Evolutionary conservation across 2,797 vertebrate species (phyloP).

Genomic region (Fistularia tabacaria): DNA sequence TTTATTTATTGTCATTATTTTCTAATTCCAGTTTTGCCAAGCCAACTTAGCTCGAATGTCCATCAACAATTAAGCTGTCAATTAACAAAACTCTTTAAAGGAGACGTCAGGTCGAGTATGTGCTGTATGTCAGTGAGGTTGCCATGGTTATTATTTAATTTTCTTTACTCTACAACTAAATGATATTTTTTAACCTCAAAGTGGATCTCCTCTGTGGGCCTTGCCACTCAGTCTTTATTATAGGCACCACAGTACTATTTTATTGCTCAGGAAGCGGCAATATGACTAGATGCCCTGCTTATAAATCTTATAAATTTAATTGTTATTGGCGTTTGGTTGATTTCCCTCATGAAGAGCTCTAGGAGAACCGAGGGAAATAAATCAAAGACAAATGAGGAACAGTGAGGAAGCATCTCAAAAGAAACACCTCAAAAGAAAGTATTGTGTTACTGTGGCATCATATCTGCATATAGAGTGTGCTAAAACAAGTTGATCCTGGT

Average conservation of each 20-base stretch:
- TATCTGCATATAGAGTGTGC: constrained; percentile 10
- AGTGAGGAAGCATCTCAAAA: constrained; percentile 27
- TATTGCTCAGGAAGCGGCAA: constrained; percentile 40
- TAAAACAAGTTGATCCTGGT: constrained; percentile 2
- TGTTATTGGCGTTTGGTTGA: constrained; percentile 50
- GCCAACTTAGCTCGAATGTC: constrained; percentile 29
- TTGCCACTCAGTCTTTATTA: constrained; percentile 28
- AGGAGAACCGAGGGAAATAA: constrained; percentile 54
- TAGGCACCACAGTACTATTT: constrained; percentile 28
- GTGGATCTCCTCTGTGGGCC: constrained; percentile 17
- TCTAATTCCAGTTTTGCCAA: constrained; percentile 18
- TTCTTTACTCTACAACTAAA: not conserved
- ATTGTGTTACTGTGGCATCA: constrained; percentile 25
- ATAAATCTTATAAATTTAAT: constrained; percentile 62
- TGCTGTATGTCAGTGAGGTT: not conserved
- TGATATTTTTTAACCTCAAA: constrained; percentile 13
- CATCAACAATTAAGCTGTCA: constrained; percentile 24
- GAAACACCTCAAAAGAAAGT: constrained; percentile 27
- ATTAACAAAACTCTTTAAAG: constrained; percentile 6
- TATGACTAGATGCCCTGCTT: constrained; percentile 31
- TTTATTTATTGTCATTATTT: constrained; percentile 26
- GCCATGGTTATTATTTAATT: not conserved
- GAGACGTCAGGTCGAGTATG: not conserved
- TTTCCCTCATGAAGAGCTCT: constrained; percentile 46
- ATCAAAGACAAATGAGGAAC: constrained; percentile 46